Conservation (phyloP, 2,113 vertebrate species). For the Mobula birostris region DNA sequence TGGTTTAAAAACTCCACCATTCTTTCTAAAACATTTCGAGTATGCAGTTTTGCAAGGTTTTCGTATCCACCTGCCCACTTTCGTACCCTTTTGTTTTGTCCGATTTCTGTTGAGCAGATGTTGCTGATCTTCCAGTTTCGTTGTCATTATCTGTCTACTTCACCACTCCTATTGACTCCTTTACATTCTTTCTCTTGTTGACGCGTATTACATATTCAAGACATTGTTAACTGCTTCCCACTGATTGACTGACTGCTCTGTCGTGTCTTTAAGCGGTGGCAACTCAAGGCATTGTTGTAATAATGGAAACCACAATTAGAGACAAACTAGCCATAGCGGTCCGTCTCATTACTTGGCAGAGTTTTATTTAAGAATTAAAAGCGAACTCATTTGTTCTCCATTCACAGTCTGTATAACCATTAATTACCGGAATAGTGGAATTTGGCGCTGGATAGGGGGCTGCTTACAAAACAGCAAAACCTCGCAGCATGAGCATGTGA, state of each 20-base stretch:
- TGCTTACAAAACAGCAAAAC: conserved; percentile 75
- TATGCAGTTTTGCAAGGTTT: background rate
- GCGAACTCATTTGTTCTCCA: conserved; percentile 75
- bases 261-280: conserved; percentile 35
- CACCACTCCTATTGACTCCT: background rate
- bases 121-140: background rate
- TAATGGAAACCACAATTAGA: conserved; percentile 49
- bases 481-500: conserved; percentile 68
- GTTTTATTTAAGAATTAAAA: conserved; percentile 78
- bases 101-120: conserved; percentile 10
- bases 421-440: conserved; percentile 82
- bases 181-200: conserved; percentile 7
- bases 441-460: conserved; percentile 53
- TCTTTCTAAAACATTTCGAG: background rate
- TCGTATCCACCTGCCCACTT: background rate
- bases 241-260: conserved; percentile 37
- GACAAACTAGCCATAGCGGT: conserved; percentile 67
- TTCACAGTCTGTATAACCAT: conserved; percentile 86
- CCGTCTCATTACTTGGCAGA: conserved; percentile 68
- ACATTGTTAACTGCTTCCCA: conserved; percentile 24
- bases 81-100: background rate
- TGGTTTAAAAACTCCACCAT: background rate
- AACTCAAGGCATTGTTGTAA: conserved; percentile 37
- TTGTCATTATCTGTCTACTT: background rate
- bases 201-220: conserved; percentile 28